phyloP scores from a whole-genome alignment of 1,140 invertebrate genomes.

The Sitobion miscanthi region DNA sequence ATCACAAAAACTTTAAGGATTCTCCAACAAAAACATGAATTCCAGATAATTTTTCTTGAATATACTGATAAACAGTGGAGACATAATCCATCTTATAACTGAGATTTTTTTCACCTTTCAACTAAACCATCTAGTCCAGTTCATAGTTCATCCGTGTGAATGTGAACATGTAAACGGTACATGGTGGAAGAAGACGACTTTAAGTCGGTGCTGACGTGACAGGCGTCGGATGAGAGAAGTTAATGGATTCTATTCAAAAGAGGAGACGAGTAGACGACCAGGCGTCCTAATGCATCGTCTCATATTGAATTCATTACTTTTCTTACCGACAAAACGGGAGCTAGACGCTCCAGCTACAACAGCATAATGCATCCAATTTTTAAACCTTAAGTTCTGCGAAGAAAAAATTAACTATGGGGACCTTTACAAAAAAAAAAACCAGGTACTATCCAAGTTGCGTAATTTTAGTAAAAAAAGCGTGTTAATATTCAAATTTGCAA shows the following conservation, averaged over 20 bases:
- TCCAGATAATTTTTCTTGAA: neutral
- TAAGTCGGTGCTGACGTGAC: slow-evolving; percentile 49
- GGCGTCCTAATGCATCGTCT: slow-evolving; percentile 39
- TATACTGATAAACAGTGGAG: neutral
- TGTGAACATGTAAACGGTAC: slow-evolving; percentile 27
- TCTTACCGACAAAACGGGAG: neutral
- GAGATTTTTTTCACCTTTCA: neutral
- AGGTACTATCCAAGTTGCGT: neutral
- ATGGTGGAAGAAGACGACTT: neutral
- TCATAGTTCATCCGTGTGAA: neutral
- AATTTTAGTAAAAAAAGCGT: neutral
- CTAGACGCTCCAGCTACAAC: neutral
- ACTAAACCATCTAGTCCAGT: neutral
- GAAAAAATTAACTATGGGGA: neutral
- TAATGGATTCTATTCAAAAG: slow-evolving; percentile 55
- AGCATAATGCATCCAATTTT: neutral
- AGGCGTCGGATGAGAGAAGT: slow-evolving; percentile 47
- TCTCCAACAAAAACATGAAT: neutral
- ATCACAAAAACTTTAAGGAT: neutral
- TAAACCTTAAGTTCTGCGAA: too few species aligned
- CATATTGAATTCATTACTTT: slow-evolving; percentile 46
- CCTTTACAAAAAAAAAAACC: neutral
- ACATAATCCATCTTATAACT: slow-evolving; percentile 37
- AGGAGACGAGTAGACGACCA: slow-evolving; percentile 4
- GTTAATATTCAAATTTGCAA: too few species aligned